A percentile compares a stretch with the other conserved stretches of the same genome.
phyloP scores from a whole-genome alignment of 2,888 invertebrate genomes.

The Cephonodes hylas region DNA sequence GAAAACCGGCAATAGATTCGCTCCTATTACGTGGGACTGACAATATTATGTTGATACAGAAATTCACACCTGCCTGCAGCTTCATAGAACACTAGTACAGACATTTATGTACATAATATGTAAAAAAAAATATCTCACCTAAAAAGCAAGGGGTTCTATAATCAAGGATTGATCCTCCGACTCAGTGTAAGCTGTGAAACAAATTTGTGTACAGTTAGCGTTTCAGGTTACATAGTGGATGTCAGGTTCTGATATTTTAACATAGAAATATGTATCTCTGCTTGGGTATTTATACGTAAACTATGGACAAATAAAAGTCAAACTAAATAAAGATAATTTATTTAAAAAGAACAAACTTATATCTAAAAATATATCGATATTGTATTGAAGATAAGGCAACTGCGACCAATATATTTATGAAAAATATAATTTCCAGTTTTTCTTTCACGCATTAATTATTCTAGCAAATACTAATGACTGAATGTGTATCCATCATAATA shows the following conservation, averaged over 20 bases:
- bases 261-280: neutral
- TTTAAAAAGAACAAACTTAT: conserved; percentile 48
- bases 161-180: no score
- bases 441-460: conserved; percentile 21
- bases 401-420: conserved; percentile 4
- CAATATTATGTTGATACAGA: no score
- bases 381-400: conserved; percentile 17
- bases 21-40: no score
- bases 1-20: no score
- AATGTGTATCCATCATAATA: neutral
- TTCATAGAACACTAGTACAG: no score
- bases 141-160: no score
- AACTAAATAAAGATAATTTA: conserved; percentile 31
- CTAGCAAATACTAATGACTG: conserved; percentile 35
- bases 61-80: no score
- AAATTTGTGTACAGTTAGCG: no score
- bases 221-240: neutral
- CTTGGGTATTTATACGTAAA: neutral
- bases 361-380: conserved; percentile 28
- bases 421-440: conserved; percentile 14
- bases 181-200: no score
- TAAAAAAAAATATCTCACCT: no score
- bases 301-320: neutral
- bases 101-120: no score
- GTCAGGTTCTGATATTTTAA: no score